These are phyloP conservation scores for Meloidogyne exigua DNA, from an alignment of 1,140 invertebrate species.

Conservation along the genomic window DNA sequence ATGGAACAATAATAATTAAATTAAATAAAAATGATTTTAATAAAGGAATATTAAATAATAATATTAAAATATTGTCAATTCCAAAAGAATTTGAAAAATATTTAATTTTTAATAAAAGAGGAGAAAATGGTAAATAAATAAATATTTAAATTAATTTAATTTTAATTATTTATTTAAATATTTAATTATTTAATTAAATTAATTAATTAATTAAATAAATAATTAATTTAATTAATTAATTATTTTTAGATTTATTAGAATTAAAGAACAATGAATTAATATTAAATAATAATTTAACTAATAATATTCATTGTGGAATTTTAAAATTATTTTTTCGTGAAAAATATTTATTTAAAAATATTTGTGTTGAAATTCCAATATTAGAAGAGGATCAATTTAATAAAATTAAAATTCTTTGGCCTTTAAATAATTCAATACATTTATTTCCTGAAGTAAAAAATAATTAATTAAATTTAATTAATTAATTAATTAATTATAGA, in stretches of 20 bases:
- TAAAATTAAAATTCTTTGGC: not conserved
- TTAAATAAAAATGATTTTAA: not conserved
- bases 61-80: conserved; percentile 7
- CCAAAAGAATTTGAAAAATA: conserved; percentile 18
- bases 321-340: not conserved
- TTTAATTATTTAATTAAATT: too few relatives aligned
- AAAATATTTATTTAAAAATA: not conserved
- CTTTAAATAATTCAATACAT: conserved; percentile 2
- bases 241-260: not conserved
- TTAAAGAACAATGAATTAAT: not conserved
- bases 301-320: not conserved
- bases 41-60: not conserved
- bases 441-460: not conserved
- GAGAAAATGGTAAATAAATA: not conserved
- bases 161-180: too few relatives aligned
- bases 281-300: not conserved
- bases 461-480: not conserved
- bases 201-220: not conserved
- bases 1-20: not conserved
- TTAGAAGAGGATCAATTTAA: not conserved
- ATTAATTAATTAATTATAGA: not conserved
- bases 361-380: not conserved
- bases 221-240: not conserved
- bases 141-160: not conserved
- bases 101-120: not conserved